Percentiles rank a stretch among this genome's conserved stretches.
These are phyloP conservation scores for Nothura maculosa DNA, from an alignment of 2,797 vertebrate genomes.

Conservation along the genomic window DNA sequence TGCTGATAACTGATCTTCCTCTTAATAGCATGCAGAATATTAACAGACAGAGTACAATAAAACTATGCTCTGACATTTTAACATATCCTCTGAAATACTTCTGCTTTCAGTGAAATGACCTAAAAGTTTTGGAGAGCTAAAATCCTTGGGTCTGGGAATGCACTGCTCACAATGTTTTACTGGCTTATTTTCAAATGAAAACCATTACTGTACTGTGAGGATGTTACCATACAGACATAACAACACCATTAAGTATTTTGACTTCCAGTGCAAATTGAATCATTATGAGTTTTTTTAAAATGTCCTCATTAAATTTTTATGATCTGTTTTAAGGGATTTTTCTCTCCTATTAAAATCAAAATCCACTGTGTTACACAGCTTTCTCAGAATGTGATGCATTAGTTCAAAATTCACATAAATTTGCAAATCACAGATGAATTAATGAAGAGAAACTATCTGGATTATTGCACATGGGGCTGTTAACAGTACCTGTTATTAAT, in stretches of 20 bases:
- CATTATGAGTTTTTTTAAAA: conserved; percentile 52
- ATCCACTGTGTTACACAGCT: not conserved
- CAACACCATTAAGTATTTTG: conserved; percentile 38
- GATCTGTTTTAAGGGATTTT: conserved; percentile 64
- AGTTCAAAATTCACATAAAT: conserved; percentile 34
- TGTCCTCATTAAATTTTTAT: conserved; percentile 73
- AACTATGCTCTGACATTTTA: conserved; percentile 38
- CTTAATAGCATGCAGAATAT: conserved; percentile 57
- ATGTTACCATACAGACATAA: conserved; percentile 59
- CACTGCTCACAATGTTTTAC: not conserved
- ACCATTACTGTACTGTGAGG: conserved; percentile 49
- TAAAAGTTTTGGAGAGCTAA: not conserved
- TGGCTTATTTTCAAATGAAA: conserved; percentile 56
- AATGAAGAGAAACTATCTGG: conserved; percentile 48
- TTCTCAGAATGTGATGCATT: conserved; percentile 10
- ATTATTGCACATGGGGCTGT: conserved; percentile 41
- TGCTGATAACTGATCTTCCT: conserved; percentile 60
- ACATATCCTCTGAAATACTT: conserved; percentile 15
- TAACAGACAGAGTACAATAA: conserved; percentile 35
- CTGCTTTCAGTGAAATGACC: conserved; percentile 26
- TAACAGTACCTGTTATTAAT: conserved; percentile 45
- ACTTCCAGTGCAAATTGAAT: conserved; percentile 73
- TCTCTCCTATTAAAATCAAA: conserved; percentile 62
- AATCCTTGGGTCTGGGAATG: conserved; percentile 7
- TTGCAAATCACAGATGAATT: conserved; percentile 36